A percentile compares a stretch with the other conserved stretches of the same genome.
Evolutionary conservation across 2,888 invertebrate genomes (phyloP).

Genomic region (Drosophila falleni): DNA sequence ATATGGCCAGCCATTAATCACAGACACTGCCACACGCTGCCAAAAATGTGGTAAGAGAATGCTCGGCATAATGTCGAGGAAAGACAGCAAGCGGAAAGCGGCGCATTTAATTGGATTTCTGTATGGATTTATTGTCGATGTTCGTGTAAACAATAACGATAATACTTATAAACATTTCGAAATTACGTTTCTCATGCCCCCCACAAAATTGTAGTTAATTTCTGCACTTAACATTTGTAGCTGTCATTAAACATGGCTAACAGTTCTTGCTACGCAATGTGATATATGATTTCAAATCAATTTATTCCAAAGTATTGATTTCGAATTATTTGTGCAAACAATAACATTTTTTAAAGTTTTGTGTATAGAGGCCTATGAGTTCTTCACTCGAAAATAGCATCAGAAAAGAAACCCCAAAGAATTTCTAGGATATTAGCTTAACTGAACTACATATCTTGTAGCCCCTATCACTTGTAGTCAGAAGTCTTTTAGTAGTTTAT

Average conservation of each 20-base stretch:
- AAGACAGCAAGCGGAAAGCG: neutral
- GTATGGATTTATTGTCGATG: constrained; percentile 63
- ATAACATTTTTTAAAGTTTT: too few relatives aligned
- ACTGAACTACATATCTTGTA: too few relatives aligned
- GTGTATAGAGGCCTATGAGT: too few relatives aligned
- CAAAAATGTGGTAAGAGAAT: neutral
- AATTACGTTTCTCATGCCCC: constrained; percentile 17
- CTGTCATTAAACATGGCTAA: constrained; percentile 24
- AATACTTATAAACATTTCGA: constrained; percentile 54
- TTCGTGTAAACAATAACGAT: constrained; percentile 71
- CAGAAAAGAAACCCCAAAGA: too few relatives aligned
- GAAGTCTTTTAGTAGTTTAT: too few relatives aligned
- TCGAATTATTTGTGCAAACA: neutral
- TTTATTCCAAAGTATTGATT: constrained; percentile 6
- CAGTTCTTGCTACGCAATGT: constrained; percentile 4
- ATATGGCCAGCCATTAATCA: constrained; percentile 71
- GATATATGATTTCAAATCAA: constrained; percentile 15
- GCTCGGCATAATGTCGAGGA: neutral
- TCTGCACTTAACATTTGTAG: constrained; percentile 26
- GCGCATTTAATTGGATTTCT: constrained; percentile 52
- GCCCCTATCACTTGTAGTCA: too few relatives aligned
- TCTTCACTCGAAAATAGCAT: too few relatives aligned
- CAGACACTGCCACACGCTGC: constrained; percentile 46
- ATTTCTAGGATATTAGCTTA: too few relatives aligned
- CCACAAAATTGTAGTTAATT: constrained; percentile 12